Evolutionary conservation across 2,797 vertebrate genomes (phyloP).

Genomic region (Tokudaia muenninki): DNA sequence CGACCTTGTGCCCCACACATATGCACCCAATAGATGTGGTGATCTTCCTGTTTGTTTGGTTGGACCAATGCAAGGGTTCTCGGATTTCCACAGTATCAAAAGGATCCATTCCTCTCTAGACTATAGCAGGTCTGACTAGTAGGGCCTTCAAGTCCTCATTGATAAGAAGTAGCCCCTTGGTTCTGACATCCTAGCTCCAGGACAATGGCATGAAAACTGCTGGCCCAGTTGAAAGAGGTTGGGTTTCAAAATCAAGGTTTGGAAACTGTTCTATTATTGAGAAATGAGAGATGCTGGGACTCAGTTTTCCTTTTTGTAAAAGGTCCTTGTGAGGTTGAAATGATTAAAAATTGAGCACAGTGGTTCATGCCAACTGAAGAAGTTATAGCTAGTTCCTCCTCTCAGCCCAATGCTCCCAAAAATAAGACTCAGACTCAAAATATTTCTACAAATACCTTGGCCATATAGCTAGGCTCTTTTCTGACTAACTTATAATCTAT

Average conservation of each 20-base stretch:
- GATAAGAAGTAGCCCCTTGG: background rate
- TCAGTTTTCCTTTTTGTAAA: background rate
- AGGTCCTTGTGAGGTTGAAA: background rate
- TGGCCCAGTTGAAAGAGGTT: background rate
- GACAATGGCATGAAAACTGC: background rate
- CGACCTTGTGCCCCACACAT: background rate
- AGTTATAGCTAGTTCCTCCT: background rate
- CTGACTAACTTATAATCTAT: background rate
- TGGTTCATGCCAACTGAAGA: background rate
- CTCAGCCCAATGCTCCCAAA: background rate
- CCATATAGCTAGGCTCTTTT: background rate
- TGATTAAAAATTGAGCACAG: background rate
- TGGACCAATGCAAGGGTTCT: background rate
- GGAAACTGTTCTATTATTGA: background rate
- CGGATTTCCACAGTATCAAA: background rate
- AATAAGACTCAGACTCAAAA: background rate
- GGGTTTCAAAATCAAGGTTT: background rate
- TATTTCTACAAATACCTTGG: background rate
- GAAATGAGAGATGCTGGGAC: background rate
- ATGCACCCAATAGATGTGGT: too few species aligned
- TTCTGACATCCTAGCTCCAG: background rate
- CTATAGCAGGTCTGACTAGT: background rate
- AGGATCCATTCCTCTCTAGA: background rate
- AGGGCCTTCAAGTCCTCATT: background rate
- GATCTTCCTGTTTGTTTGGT: background rate